Base-by-base conservation (phyloP, 2,888 invertebrate species). In the Epinotia brunnichana region DNA sequence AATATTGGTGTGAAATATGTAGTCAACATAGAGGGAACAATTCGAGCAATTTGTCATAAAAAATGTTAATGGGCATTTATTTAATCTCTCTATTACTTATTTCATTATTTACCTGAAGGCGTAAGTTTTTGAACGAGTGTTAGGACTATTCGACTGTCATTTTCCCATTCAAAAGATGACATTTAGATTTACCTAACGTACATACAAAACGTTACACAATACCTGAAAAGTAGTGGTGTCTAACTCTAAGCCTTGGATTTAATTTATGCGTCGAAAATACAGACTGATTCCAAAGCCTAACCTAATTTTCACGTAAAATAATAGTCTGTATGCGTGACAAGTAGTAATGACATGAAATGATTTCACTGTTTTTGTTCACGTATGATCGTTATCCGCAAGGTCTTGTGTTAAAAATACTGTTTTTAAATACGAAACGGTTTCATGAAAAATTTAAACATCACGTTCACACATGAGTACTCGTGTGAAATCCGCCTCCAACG, bases 271-370 rank as follows among this genome's bases (percentile, higher is more conserved):
- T 48, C n/a, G 48, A 48, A 48, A 48, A 7, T 5, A 48, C 48
- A 4, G n/a, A n/a, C 48, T n/a, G n/a, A 48, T 15, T 15, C 15
- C 13, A 44, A 11, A 15, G 17, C 13, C 24, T 41, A 39, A 41
- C 54, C 61, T 7, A 41, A 69, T 69, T 62, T 62, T 24, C 24
- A 60, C 24, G 39, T 60, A 19, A 54, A 54, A 61, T 69, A 54
- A 61, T 69, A 41, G 17, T 15, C 5, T 21, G 11, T 21, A 54
- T 69, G 69, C 69, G 69, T 69, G 69, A 69, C 61, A 54, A 69
- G 44, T 0, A 19, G 17, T 69, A 54, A 69, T 69, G 51, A 62
- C 54, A 69, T 69, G 21, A 69, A 61, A 24, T 62, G 41, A 69
- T 57, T 70, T 62, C 39, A 9, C 48, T 39, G 41, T 70, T 70